These are phyloP conservation scores for Pharmacophagus antenor DNA, from an alignment of 2,888 invertebrate genomes.

Conservation along the genomic window DNA sequence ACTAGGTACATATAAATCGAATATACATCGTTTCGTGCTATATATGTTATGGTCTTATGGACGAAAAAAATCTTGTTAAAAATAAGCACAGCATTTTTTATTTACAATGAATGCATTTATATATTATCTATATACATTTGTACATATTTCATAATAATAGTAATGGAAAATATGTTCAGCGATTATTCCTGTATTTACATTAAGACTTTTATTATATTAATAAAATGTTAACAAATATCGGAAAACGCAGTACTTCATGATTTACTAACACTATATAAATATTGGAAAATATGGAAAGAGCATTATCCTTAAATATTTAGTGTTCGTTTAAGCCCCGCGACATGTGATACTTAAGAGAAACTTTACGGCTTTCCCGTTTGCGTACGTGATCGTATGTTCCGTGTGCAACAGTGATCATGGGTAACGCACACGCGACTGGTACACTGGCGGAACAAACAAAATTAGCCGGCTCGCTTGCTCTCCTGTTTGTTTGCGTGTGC, in stretches of 20 bases:
- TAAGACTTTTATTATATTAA: too few species aligned
- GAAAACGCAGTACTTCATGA: neutral
- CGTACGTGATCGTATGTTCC: slow-evolving; percentile 33
- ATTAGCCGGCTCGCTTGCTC: slow-evolving; percentile 54
- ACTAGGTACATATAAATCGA: too few species aligned
- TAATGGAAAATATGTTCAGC: too few species aligned
- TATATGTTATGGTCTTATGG: too few species aligned
- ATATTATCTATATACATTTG: too few species aligned
- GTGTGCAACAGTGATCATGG: slow-evolving; percentile 37
- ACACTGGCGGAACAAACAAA: slow-evolving; percentile 65
- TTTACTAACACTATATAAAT: neutral
- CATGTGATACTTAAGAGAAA: slow-evolving; percentile 32
- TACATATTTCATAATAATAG: too few species aligned
- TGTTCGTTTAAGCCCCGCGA: slow-evolving; percentile 5
- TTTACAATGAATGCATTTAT: too few species aligned
- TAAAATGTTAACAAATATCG: too few species aligned
- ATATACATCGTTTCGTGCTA: too few species aligned
- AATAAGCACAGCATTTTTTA: too few species aligned
- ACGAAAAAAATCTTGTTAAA: too few species aligned
- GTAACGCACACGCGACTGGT: slow-evolving; percentile 43
- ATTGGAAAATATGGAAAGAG: neutral
- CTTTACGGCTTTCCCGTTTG: slow-evolving; percentile 16
- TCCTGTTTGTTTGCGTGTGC: slow-evolving; percentile 55
- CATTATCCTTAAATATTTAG: neutral
- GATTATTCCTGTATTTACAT: too few species aligned